Conservation (phyloP, 2,113 vertebrate genomes). For the Onychostruthus taczanowskii region DNA sequence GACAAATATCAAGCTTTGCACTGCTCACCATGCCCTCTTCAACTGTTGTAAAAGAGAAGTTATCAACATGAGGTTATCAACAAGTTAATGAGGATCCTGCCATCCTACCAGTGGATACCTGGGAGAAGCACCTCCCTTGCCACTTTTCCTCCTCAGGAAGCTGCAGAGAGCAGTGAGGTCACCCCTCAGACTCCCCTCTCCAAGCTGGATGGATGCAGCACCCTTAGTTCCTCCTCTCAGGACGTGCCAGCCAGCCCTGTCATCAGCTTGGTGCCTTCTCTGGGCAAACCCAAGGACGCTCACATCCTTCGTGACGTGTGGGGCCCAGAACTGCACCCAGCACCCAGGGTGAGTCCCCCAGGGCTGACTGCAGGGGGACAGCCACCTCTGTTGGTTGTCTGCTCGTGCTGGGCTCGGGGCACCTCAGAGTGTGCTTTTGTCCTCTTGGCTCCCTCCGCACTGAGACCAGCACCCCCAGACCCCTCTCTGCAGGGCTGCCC, state of each 20-base stretch:
- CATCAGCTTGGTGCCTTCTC: not conserved
- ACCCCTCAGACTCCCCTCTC: not conserved
- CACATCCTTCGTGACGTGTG: fast-evolving
- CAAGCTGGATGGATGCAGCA: fast-evolving
- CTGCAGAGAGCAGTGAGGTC: not conserved
- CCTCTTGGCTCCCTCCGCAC: not conserved
- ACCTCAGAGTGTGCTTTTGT: not conserved
- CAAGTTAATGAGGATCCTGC: not conserved
- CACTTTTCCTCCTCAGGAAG: not conserved
- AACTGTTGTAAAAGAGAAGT: not conserved
- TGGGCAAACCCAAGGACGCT: fast-evolving
- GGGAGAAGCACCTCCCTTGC: not conserved
- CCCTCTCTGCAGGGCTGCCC: not conserved
- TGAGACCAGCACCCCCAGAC: not conserved
- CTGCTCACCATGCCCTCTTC: not conserved
- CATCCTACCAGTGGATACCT: fast-evolving
- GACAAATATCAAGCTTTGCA: not conserved
- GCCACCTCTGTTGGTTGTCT: no score
- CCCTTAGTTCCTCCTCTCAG: fast-evolving
- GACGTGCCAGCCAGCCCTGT: not conserved
- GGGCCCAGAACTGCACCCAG: not conserved
- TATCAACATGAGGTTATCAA: not conserved
- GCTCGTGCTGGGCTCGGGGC: fast-evolving
- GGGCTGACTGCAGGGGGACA: fast-evolving
- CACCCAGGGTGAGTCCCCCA: fast-evolving